Evolutionary conservation across 2,113 vertebrate genomes (phyloP).

Genomic region (Prolemur simus): DNA sequence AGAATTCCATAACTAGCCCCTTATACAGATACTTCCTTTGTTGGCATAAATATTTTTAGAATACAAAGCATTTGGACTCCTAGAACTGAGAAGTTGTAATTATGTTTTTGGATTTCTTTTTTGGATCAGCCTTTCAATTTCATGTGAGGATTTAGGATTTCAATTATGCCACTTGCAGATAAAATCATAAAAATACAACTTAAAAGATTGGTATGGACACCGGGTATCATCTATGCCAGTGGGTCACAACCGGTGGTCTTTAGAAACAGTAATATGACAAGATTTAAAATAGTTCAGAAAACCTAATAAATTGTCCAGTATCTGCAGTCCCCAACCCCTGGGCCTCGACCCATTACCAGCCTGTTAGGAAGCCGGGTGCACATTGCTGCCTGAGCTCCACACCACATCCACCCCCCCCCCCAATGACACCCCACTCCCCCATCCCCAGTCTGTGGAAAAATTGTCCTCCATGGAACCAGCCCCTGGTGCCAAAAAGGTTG

Average conservation of each 20-base stretch:
- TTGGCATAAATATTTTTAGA: neutral
- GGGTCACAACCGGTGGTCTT: neutral
- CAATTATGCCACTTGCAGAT: constrained; percentile 10
- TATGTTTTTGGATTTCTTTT: constrained; percentile 20
- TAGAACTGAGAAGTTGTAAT: constrained; percentile 2
- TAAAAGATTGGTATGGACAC: neutral
- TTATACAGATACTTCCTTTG: neutral
- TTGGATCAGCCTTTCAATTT: constrained; percentile 28
- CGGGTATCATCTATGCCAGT: neutral
- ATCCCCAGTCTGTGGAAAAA: too few relatives aligned
- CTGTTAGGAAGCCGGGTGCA: too few relatives aligned
- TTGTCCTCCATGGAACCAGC: too few relatives aligned
- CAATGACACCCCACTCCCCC: too few relatives aligned
- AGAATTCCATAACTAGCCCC: neutral
- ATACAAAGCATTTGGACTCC: constrained; percentile 14
- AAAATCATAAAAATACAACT: neutral
- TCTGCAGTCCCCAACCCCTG: neutral
- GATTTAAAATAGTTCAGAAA: constrained; percentile 35
- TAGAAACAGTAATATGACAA: neutral
- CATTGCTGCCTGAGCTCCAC: too few relatives aligned
- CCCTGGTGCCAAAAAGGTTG: too few relatives aligned
- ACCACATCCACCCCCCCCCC: too few relatives aligned
- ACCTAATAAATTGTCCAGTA: neutral
- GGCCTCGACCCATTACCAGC: too few relatives aligned
- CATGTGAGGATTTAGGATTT: constrained; percentile 33